phyloP scores from a whole-genome alignment of 2,797 vertebrate genomes.

The Crotalus adamanteus region DNA sequence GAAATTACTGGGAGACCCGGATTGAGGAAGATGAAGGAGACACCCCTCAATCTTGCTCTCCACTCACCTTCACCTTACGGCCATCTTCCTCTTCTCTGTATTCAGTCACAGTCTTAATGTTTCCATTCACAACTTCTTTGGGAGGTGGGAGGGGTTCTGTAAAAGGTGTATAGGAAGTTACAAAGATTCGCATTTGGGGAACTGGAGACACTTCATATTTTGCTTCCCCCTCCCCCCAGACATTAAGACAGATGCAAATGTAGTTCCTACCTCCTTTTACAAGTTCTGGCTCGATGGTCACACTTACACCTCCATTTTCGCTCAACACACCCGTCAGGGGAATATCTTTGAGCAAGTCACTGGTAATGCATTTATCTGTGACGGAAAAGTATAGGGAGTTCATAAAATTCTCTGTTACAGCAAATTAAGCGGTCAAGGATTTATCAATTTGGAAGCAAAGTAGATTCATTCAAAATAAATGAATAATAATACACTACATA shows the following conservation, averaged over 20 bases:
- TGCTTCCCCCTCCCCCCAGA: not conserved
- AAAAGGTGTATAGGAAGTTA: fast-evolving
- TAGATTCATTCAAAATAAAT: not conserved
- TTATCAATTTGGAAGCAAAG: not conserved
- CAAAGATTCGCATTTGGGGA: not conserved
- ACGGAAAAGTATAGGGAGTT: not conserved
- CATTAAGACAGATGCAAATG: fast-evolving
- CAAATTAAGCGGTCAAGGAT: not conserved
- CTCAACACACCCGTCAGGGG: constrained; percentile 58
- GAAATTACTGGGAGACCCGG: not conserved
- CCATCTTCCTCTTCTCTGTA: constrained; percentile 94
- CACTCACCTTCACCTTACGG: constrained; percentile 86
- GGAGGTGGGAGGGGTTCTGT: constrained; percentile 83
- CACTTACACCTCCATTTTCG: not conserved
- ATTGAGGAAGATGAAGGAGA: no score
- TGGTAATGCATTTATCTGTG: constrained; percentile 73
- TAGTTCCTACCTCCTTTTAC: constrained; percentile 66
- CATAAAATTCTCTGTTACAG: not conserved
- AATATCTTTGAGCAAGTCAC: constrained; percentile 71
- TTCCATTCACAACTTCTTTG: constrained; percentile 90
- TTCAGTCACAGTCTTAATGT: constrained; percentile 91
- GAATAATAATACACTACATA: not conserved
- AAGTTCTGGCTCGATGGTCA: constrained; percentile 63
- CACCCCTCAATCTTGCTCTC: fast-evolving
- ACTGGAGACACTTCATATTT: not conserved